These are phyloP conservation scores for Rhopalosiphum maidis DNA, from an alignment of 1,140 invertebrate species.

Conservation along the genomic window DNA sequence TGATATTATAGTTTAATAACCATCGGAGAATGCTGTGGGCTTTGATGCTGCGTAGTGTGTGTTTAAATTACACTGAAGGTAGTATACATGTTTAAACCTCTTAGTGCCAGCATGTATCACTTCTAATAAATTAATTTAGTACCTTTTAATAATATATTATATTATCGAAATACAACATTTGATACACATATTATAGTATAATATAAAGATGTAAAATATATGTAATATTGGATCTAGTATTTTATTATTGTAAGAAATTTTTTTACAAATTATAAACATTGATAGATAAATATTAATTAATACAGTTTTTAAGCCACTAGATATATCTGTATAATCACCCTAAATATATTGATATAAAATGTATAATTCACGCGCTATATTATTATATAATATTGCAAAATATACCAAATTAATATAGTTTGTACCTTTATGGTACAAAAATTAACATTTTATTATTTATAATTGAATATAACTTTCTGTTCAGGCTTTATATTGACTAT, in stretches of 20 bases:
- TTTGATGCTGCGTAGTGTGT: not conserved
- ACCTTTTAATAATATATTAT: not conserved
- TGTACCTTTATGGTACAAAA: not conserved
- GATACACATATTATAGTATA: too few species aligned
- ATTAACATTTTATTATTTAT: not conserved
- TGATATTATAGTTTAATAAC: not conserved
- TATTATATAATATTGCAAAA: too few species aligned
- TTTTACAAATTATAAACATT: too few species aligned
- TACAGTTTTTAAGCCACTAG: too few species aligned
- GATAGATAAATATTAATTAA: too few species aligned
- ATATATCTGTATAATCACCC: too few species aligned
- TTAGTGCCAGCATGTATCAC: not conserved
- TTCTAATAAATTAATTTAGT: not conserved
- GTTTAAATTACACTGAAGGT: not conserved
- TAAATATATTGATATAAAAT: too few species aligned
- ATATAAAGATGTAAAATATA: too few species aligned
- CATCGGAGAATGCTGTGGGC: not conserved
- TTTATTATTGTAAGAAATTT: too few species aligned
- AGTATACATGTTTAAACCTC: not conserved
- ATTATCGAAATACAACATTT: not conserved
- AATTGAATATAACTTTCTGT: not conserved
- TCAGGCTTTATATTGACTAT: not conserved
- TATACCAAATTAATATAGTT: too few species aligned
- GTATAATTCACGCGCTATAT: too few species aligned
- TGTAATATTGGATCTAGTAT: too few species aligned